Evolutionary conservation across 2,888 invertebrate genomes (phyloP), one percentile per base, ranked within the genome.

Genomic region (Euproctis similis): DNA sequence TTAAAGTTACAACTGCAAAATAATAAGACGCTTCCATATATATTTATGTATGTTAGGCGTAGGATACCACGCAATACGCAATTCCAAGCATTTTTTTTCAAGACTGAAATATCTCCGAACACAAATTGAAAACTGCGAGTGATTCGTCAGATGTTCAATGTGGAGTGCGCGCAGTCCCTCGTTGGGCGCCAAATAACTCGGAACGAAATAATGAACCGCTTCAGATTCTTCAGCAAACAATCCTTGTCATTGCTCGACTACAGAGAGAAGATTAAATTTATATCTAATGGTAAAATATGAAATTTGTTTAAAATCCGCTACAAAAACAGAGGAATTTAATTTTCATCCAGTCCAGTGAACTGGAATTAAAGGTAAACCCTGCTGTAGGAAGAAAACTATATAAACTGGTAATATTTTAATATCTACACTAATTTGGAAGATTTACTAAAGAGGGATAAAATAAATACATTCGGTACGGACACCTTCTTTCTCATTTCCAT

Each of bases 401-500:
- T 14, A 4, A 4, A 14, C 14, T 14, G 6, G 6, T 3, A 14
- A n/a, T 14, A 4, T 34, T 41, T 53, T 54, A 42, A 44, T 52
- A 53, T 53, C 50, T 50, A n/a, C 38, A 42, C 47, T 64, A 62
- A 70, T 72, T 62, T 59, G 35, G 40, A 40, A 64, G 67, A 75
- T 75, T 77, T 73, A 59, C 67, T 59, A 53, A 65, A 54, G 65
- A 66, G 66, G 66, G n/a, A n/a, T 66, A 42, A 61, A 58, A 70
- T 70, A 70, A 75, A 77, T 75, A 75, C 66, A 64, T 70, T 80
- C 55, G 54, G 66, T 70, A 67, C 59, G 74, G 76, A 80, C 78
- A 78, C 71, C 64, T 60, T n/a, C n/a, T n/a, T n/a, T 78, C 78
- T 74, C 71, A 81, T 81, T 81, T 78, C 77, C 81, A 81, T 81